These are phyloP conservation scores for Morpho deidamia DNA, from an alignment of 2,888 invertebrate genomes.

Conservation along the genomic window DNA sequence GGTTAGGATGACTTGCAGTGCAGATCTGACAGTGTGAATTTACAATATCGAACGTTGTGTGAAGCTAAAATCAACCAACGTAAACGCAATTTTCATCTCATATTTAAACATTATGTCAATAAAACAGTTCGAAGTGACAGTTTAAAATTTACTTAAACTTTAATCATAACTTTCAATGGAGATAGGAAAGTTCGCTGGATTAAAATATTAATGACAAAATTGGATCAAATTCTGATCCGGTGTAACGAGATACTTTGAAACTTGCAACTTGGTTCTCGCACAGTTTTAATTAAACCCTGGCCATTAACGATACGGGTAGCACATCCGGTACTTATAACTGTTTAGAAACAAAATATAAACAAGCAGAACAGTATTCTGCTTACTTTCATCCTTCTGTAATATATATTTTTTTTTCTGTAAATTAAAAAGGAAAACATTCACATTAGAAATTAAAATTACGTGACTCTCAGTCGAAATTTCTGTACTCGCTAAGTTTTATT, in stretches of 20 bases:
- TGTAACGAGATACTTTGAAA: constrained; percentile 18
- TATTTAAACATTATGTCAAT: neutral
- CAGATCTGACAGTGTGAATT: too few species aligned
- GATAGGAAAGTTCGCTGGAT: constrained; percentile 12
- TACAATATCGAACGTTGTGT: too few species aligned
- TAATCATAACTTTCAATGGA: constrained; percentile 9
- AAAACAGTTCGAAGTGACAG: neutral
- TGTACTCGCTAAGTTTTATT: too few species aligned
- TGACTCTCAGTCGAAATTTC: too few species aligned
- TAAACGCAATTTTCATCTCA: too few species aligned
- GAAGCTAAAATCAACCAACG: too few species aligned
- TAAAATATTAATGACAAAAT: constrained; percentile 22
- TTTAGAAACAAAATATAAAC: neutral
- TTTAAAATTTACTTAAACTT: neutral
- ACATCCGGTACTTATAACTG: neutral
- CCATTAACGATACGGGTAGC: constrained; percentile 3
- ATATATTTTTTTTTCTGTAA: too few species aligned
- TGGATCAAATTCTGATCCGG: constrained; percentile 18
- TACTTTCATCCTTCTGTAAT: too few species aligned
- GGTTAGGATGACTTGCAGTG: too few species aligned
- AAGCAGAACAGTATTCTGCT: too few species aligned
- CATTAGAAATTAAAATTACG: too few species aligned
- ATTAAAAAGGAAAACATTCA: too few species aligned
- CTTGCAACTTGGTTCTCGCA: constrained; percentile 17
- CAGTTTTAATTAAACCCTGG: constrained; percentile 19